phyloP scores from a whole-genome alignment of 2,113 vertebrate species.

The Phrynosoma platyrhinos region DNA sequence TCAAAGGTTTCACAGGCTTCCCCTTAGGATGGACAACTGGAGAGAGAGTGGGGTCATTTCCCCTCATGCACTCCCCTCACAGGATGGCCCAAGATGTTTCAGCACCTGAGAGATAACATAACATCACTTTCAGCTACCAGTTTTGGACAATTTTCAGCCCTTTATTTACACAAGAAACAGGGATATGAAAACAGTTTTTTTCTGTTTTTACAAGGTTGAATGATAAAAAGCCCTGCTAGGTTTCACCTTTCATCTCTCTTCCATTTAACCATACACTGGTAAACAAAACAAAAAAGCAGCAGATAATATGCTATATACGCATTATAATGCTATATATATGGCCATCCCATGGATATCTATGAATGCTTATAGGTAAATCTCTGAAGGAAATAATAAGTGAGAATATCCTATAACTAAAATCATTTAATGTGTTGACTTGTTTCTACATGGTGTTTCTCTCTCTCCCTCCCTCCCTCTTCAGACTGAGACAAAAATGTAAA shows the following conservation, averaged over 20 bases:
- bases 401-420: constrained; percentile 43
- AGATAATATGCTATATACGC: constrained; percentile 23
- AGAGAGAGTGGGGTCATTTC: too few species aligned
- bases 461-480: too few species aligned
- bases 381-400: constrained; percentile 14
- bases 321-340: constrained; percentile 29
- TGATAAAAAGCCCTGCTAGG: constrained; percentile 41
- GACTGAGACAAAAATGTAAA: too few species aligned
- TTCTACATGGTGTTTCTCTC: too few species aligned
- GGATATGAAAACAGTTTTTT: constrained; percentile 9
- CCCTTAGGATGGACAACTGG: too few species aligned
- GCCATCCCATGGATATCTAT: constrained; percentile 27
- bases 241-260: constrained; percentile 53
- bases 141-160: too few species aligned
- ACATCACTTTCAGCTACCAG: too few species aligned
- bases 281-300: background rate
- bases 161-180: too few species aligned
- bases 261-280: background rate
- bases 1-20: too few species aligned
- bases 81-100: too few species aligned
- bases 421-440: background rate
- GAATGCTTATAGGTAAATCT: constrained; percentile 23
- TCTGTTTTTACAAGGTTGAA: background rate
- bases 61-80: too few species aligned
- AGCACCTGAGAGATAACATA: too few species aligned